Evolutionary conservation across 2,888 invertebrate genomes (phyloP), one percentile per base, ranked within the genome.

Genomic region (Nephrocerus scutellatus): DNA sequence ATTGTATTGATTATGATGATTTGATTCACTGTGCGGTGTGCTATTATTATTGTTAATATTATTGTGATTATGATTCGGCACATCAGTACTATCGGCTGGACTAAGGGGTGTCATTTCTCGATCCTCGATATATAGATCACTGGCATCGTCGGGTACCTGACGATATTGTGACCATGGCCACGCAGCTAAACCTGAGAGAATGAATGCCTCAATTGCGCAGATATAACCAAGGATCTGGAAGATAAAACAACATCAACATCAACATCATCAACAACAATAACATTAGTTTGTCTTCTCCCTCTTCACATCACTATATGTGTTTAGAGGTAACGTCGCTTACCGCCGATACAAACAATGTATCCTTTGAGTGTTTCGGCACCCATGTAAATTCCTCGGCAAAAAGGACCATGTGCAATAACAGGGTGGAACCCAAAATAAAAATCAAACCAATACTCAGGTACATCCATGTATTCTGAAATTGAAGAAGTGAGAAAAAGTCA

Each of bases 281-380:
- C n/a, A n/a, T n/a, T n/a, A n/a, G n/a, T n/a, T n/a, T n/a, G n/a
- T n/a, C n/a, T n/a, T n/a, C n/a, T n/a, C n/a, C n/a, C n/a, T n/a
- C n/a, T n/a, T n/a, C n/a, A n/a, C n/a, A n/a, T n/a, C n/a, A n/a
- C n/a, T n/a, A n/a, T n/a, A n/a, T n/a, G n/a, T n/a, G n/a, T n/a
- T 18, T n/a, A 13, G 24, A n/a, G 24, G 20, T 12, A 1, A 16
- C 8, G n/a, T 5, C 20, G 63, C 74, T 72, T 70, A 80, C 79
- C 59, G 77, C 77, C 52, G 78, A 76, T 52, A 75, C 72, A 60
- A 79, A 69, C 47, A 83, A 67, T 58, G 82, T 82, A 53, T 81
- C 80, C 63, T 79, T 78, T 52, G 82, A 80, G 68, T 80, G 77
- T 62, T 76, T 77, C 48, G 82, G 79, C 52, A 82, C 80, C 80